These are phyloP conservation scores for Ypsolopha sequella DNA, from an alignment of 2,888 invertebrate species.

Conservation along the genomic window DNA sequence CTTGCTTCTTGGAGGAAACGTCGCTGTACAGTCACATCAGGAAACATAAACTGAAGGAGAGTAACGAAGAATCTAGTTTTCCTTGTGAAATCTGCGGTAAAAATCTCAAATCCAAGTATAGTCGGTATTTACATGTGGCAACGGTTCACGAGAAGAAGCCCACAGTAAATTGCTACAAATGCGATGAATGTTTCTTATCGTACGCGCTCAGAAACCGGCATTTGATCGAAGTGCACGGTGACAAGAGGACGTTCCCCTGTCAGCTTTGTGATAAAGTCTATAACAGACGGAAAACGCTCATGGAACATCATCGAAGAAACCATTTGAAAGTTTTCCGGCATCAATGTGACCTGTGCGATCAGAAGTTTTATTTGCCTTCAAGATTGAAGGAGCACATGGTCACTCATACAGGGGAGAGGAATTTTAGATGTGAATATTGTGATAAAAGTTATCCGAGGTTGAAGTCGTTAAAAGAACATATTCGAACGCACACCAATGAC, in stretches of 20 bases:
- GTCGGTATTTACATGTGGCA: constrained; percentile 20
- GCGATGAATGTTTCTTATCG: constrained; percentile 21
- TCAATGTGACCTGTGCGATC: constrained; percentile 46
- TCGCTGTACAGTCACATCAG: constrained; percentile 52
- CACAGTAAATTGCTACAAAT: constrained; percentile 23
- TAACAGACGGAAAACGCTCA: constrained; percentile 24
- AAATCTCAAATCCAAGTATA: constrained; percentile 24
- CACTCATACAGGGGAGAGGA: constrained; percentile 26
- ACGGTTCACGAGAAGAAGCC: constrained; percentile 25
- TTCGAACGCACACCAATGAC: constrained; percentile 61
- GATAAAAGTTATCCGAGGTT: constrained; percentile 48
- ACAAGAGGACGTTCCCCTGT: constrained; percentile 26
- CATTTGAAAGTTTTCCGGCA: constrained; percentile 33
- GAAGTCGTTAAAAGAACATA: constrained; percentile 56
- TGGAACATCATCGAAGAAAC: constrained; percentile 28
- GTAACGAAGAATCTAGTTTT: constrained; percentile 28
- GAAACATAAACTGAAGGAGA: constrained; percentile 34
- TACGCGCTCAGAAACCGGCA: constrained; percentile 19
- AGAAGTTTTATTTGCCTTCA: constrained; percentile 31
- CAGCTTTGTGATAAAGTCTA: constrained; percentile 31
- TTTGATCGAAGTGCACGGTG: constrained; percentile 29
- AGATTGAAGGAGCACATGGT: constrained; percentile 18
- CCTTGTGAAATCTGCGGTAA: constrained; percentile 42
- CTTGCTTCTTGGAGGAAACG: constrained; percentile 55
- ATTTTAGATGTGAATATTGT: constrained; percentile 38